Evolutionary conservation across 1,140 invertebrate species (phyloP), one percentile per base, ranked within the genome.

Genomic region (Asbolus verrucosus): DNA sequence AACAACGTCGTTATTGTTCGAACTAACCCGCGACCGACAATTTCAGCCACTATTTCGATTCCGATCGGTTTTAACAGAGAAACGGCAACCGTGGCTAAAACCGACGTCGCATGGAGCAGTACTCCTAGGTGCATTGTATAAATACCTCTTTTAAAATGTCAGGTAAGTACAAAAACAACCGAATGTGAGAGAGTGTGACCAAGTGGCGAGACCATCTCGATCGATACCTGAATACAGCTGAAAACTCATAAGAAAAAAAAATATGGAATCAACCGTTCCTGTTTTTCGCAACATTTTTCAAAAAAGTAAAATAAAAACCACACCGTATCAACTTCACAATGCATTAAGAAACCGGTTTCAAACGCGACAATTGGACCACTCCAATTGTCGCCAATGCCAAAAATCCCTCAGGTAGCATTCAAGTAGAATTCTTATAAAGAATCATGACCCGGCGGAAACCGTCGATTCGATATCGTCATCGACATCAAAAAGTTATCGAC

Each of bases 211-310:
- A 54, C 46, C 46, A 54, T 54, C 46, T 54, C 46, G 46, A 54
- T 54, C 46, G 46, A 54, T 54, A 50, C 43, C 43, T 67, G 46
- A 67, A 67, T 54, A 68, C 66, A 68, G 75, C 75, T 76, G 75
- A 76, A 76, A 76, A 76, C 73, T 75, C 66, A 76, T 67, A 76
- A 76, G 71, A 73, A 69, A 70, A 72, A 50, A 74, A 54, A 54
- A 27, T 27, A 27, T 54, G 46, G 46, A 54, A 24, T 54, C 46
- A 54, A 54, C 46, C 46, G 46, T 54, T 54, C 21, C 46, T 27
- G 9, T 6, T n/a, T 27, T 11, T 27, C 46, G 46, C 21, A 54
- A 27, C 6, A 54, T 11, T 21, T 13, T 24, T 21, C n/a, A n/a
- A 54, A 24, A 27, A 43, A 16, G 15, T 16, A 43, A 38, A 38